Evolutionary conservation across 2,113 vertebrate species (phyloP), one percentile per base, ranked within the genome.

Genomic region (Bungarus multicinctus): DNA sequence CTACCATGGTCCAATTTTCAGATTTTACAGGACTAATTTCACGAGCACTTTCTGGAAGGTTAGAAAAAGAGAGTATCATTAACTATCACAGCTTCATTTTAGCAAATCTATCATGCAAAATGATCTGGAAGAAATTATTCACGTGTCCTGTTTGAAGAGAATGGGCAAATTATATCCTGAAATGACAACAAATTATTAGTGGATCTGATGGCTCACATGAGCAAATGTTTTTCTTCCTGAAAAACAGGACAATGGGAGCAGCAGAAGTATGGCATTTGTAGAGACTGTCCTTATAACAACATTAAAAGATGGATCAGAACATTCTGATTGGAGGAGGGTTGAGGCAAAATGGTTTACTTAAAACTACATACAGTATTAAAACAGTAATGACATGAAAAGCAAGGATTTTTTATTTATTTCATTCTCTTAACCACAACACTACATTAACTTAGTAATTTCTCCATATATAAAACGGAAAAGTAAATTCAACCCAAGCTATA

Each of bases 21-120:
- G 94, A 8, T 91, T 8, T 25, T 52, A 64, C 16, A 45, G 23
- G 7, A 85, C 16, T 60, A 20, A 23, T 39, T 0, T 87, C 88
- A 39, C 22, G 2, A 52, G 92, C 39, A 11, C 50, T 89, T n/a
- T 69, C 93, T 95, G 91, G 53, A 96, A 54, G 47, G 18, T 30
- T 20, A 91, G 91, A 89, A 88, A 3, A 0, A 81, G 34, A 91
- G 0, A 91, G 45, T 54, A 94, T 18, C 86, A 22, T 74, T 88
- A 39, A 22, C 23, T 43, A n/a, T 27, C 12, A 52, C 45, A 39
- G n/a, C 45, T 23, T 69, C 43, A 12, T 34, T 88, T 60, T 43
- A 16, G 20, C 12, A 43, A 23, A 45, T 27, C 54, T 43, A 10
- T 12, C 47, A 43, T 88, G 39, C 10, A 30, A 60, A 20, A 58